Evolutionary conservation across 1,140 invertebrate species (phyloP).

Genomic region (Aphis craccivora): DNA sequence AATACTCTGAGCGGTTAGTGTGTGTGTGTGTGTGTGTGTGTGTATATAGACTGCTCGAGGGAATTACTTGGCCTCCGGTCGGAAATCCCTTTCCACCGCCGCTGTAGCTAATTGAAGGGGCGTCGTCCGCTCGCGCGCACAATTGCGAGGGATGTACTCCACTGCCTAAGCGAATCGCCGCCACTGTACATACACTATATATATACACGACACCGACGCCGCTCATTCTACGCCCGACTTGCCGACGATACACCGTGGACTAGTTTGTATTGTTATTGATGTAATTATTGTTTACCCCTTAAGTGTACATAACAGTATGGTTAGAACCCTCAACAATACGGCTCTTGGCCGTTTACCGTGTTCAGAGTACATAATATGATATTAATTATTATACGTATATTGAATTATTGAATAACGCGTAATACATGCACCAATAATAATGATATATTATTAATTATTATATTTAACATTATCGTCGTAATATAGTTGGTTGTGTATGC

Average conservation of each 20-base stretch:
- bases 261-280: background rate
- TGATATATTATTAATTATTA: too few species aligned
- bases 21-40: background rate
- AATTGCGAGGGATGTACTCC: constrained; percentile 8
- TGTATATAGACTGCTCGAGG: background rate
- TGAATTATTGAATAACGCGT: too few species aligned
- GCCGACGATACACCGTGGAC: background rate
- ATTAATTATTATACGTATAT: too few species aligned
- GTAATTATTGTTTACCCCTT: background rate
- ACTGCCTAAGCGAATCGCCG: too few species aligned
- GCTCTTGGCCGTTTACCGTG: background rate
- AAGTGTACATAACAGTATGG: background rate
- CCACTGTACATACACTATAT: background rate
- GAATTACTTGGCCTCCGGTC: constrained; percentile 20
- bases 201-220: background rate
- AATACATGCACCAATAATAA: too few species aligned
- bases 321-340: background rate
- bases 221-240: background rate
- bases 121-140: constrained; percentile 19
- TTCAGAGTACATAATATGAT: background rate
- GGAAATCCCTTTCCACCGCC: constrained; percentile 38
- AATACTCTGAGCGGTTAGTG: background rate
- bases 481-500: too few species aligned
- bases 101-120: constrained; percentile 47
- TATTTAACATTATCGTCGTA: too few species aligned